Conservation (phyloP, 2,888 invertebrate genomes). For the Andrena bucephala region DNA sequence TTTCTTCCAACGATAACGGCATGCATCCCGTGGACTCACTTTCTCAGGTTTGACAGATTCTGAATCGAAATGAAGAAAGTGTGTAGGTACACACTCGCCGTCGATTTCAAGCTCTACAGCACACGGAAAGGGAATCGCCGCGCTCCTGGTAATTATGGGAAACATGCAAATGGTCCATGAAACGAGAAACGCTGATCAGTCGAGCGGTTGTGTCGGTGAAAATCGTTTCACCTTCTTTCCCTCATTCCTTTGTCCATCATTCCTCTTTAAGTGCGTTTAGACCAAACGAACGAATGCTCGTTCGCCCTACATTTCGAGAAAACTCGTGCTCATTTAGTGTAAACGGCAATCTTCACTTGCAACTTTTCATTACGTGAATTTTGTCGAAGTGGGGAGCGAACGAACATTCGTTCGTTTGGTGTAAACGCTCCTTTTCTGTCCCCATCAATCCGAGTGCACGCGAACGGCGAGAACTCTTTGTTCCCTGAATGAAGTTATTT, state of each 20-base stretch:
- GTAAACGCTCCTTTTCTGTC: too few relatives aligned
- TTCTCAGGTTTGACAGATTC: slow-evolving; percentile 51
- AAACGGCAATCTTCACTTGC: too few relatives aligned
- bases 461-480: neutral
- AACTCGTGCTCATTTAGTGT: too few relatives aligned
- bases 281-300: too few relatives aligned
- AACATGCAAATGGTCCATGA: slow-evolving; percentile 52
- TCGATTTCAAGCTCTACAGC: slow-evolving; percentile 41
- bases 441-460: neutral
- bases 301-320: too few relatives aligned
- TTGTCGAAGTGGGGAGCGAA: too few relatives aligned
- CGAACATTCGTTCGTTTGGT: too few relatives aligned
- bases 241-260: slow-evolving; percentile 1
- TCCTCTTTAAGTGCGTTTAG: neutral
- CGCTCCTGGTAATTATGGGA: slow-evolving; percentile 44
- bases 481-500: slow-evolving; percentile 15
- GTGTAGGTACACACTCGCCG: slow-evolving; percentile 4
- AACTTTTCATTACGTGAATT: too few relatives aligned
- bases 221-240: slow-evolving; percentile 48
- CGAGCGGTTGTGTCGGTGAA: neutral
- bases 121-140: neutral
- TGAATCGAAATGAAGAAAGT: slow-evolving; percentile 49
- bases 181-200: slow-evolving; percentile 33
- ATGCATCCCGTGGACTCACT: slow-evolving; percentile 29
- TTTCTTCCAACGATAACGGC: slow-evolving; percentile 21